These are phyloP conservation scores for Columba guinea DNA, from an alignment of 2,797 vertebrate genomes.

Conservation along the genomic window DNA sequence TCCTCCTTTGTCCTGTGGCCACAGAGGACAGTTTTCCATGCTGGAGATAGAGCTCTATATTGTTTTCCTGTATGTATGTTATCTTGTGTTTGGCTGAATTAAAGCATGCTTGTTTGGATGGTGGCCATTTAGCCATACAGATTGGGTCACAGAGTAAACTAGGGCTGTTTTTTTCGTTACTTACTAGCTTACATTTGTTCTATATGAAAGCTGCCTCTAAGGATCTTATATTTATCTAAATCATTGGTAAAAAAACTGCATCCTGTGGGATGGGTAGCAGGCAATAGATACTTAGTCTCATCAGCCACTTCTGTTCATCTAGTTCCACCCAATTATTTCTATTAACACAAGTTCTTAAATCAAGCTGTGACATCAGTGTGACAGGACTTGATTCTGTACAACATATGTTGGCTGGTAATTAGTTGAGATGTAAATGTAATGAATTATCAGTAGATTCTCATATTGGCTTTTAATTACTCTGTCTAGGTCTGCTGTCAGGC, in stretches of 20 bases:
- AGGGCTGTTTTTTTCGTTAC: not conserved
- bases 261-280: not conserved
- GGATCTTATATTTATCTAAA: not conserved
- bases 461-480: conserved; percentile 22
- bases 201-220: not conserved
- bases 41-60: not conserved
- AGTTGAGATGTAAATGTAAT: conserved; percentile 18
- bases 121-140: conserved; percentile 17
- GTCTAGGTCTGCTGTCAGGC: not conserved
- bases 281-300: not conserved
- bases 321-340: not conserved
- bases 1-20: not conserved
- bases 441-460: not conserved
- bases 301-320: not conserved
- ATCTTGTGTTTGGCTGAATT: conserved; percentile 37
- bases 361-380: not conserved
- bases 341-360: conserved; percentile 19
- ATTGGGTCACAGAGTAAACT: not conserved
- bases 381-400: not conserved
- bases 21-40: not conserved
- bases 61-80: not conserved
- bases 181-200: not conserved
- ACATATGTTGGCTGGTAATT: conserved; percentile 25
- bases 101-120: not conserved
- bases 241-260: not conserved